phyloP scores from a whole-genome alignment of 2,797 vertebrate species.

The Megalops cyprinoides region DNA sequence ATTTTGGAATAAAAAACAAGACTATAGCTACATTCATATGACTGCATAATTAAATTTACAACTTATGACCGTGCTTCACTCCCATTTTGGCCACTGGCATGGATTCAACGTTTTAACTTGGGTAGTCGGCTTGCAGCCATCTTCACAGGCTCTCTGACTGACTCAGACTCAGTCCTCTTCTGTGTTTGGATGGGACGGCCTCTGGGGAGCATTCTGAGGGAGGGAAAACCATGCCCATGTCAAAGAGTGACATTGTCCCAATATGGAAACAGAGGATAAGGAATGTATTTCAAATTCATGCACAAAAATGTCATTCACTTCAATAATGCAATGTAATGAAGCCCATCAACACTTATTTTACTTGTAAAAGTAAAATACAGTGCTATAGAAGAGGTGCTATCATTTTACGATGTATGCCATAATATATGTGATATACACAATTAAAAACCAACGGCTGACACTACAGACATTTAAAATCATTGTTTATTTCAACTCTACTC shows the following conservation, averaged over 20 bases:
- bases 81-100: not conserved
- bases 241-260: not conserved
- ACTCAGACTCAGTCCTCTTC: not conserved
- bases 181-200: not conserved
- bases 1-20: too few species aligned
- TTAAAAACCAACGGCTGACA: too few species aligned
- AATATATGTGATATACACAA: too few species aligned
- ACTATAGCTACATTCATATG: too few species aligned
- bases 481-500: too few species aligned
- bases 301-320: not conserved
- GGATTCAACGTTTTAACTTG: constrained; percentile 51
- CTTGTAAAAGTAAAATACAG: too few species aligned
- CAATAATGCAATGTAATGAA: too few species aligned
- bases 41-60: too few species aligned
- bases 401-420: too few species aligned
- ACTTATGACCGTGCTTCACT: too few species aligned
- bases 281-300: not conserved
- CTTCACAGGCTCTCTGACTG: constrained; percentile 38
- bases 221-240: not conserved
- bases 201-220: not conserved
- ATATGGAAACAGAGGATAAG: not conserved
- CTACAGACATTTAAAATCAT: too few species aligned
- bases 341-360: not conserved
- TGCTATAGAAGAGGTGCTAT: too few species aligned
- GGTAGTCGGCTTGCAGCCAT: constrained; percentile 62